A percentile compares a stretch with the other conserved stretches of the same genome.
Evolutionary conservation across 2,888 invertebrate species (phyloP).

Genomic region (Ditula angustiorana): DNA sequence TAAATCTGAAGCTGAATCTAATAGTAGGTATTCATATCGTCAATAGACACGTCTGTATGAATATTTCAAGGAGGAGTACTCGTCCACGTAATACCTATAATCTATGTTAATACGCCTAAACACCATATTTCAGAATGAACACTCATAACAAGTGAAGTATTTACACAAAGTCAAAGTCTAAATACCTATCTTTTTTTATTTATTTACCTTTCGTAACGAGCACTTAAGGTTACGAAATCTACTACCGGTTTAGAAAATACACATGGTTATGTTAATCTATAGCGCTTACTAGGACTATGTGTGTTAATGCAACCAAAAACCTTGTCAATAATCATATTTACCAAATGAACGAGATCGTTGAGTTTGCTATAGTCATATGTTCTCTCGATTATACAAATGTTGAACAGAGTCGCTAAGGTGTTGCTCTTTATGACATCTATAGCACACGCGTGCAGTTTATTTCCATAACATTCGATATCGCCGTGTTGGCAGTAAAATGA

Average conservation of each 20-base stretch:
- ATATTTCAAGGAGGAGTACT: too few species aligned
- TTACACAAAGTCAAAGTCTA: too few species aligned
- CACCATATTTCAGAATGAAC: too few species aligned
- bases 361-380: constrained; percentile 39
- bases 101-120: too few species aligned
- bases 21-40: too few species aligned
- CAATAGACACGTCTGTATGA: too few species aligned
- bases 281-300: neutral
- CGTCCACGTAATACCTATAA: too few species aligned
- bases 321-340: neutral
- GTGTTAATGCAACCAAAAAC: neutral
- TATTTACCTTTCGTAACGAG: neutral
- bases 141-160: too few species aligned
- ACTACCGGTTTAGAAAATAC: neutral
- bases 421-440: constrained; percentile 85
- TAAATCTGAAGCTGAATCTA: too few species aligned
- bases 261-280: neutral
- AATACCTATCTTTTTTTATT: too few species aligned
- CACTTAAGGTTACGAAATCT: neutral
- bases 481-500: constrained; percentile 91
- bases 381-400: constrained; percentile 65
- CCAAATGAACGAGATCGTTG: constrained; percentile 9
- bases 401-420: constrained; percentile 84
- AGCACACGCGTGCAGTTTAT: constrained; percentile 92
- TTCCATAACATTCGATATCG: constrained; percentile 89